Conservation (phyloP, 2,113 vertebrate genomes). For the Osmerus mordax region DNA sequence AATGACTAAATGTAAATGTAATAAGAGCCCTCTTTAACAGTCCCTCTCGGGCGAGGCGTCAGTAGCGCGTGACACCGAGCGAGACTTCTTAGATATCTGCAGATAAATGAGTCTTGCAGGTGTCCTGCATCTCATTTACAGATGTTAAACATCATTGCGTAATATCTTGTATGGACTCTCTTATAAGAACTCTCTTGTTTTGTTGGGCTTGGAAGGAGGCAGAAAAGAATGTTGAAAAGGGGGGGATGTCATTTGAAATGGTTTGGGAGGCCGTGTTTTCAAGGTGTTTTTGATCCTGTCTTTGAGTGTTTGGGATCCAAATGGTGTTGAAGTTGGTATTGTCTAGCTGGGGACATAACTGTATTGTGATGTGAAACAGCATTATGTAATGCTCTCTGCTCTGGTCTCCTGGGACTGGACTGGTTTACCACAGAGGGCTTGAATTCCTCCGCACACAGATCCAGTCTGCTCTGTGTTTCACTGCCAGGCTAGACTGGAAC, state of each 20-base stretch:
- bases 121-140: neutral
- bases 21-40: conserved; percentile 24
- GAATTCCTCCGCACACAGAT: neutral
- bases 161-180: conserved; percentile 14
- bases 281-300: too few species aligned
- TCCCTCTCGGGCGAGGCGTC: neutral
- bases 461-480: neutral
- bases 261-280: neutral
- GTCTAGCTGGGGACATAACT: neutral
- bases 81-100: too few species aligned
- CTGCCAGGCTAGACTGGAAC: neutral
- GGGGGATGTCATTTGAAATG: too few species aligned
- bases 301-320: neutral
- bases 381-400: neutral
- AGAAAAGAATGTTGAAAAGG: neutral
- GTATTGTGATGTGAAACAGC: neutral
- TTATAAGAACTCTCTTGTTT: too few species aligned
- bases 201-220: too few species aligned
- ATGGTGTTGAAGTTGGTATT: neutral
- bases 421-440: conserved; percentile 1
- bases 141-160: conserved; percentile 8
- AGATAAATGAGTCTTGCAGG: conserved; percentile 12
- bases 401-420: neutral
- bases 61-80: too few species aligned
- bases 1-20: too few species aligned